Evolutionary conservation across 2,888 invertebrate species (phyloP).

Genomic region (Eugnorisma glareosa): DNA sequence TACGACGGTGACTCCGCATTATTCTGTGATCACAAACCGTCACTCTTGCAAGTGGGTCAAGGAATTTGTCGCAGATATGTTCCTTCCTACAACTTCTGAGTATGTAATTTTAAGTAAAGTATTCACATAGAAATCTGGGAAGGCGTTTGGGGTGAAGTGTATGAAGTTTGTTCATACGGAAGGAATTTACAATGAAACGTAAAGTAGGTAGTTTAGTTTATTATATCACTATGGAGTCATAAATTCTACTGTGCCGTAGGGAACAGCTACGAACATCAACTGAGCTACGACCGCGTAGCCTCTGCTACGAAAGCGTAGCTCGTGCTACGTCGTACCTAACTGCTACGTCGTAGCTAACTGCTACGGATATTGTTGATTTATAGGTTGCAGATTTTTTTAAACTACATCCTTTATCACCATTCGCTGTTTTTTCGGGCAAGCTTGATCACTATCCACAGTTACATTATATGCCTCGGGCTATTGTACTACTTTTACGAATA

Average conservation of each 20-base stretch:
- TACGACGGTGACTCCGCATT: constrained; percentile 66
- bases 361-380: neutral
- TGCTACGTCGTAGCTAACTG: constrained; percentile 23
- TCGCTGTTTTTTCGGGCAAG: neutral
- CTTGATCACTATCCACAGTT: neutral
- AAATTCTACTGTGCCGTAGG: neutral
- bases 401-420: neutral
- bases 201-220: neutral
- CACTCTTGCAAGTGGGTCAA: constrained; percentile 63
- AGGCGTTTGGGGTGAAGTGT: neutral
- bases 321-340: constrained; percentile 5
- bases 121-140: constrained; percentile 26
- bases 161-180: constrained; percentile 5
- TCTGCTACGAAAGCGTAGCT: constrained; percentile 13
- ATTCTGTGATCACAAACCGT: constrained; percentile 62
- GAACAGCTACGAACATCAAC: constrained; percentile 7
- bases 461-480: constrained; percentile 3
- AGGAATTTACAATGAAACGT: neutral
- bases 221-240: neutral
- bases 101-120: constrained; percentile 41
- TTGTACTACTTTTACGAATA: constrained; percentile 37
- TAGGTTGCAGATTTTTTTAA: neutral
- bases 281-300: constrained; percentile 9
- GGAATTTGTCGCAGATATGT: constrained; percentile 63
- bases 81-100: constrained; percentile 43